Evolutionary conservation across 2,888 invertebrate species (phyloP).

Genomic region (Dichetophora obliterata): DNA sequence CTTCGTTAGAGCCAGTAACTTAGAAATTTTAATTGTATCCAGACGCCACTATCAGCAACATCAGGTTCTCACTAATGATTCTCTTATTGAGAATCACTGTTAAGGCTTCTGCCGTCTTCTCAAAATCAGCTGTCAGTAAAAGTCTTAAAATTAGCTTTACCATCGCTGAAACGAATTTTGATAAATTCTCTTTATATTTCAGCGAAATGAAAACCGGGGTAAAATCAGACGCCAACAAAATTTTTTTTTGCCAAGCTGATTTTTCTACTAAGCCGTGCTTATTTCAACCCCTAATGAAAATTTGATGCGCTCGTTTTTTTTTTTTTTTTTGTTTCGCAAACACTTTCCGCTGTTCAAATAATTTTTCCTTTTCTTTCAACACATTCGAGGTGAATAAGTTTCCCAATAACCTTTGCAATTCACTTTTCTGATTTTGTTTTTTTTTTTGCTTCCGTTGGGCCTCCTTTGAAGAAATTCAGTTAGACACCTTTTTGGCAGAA

Average conservation of each 20-base stretch:
- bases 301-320: conserved; percentile 25
- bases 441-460: neutral
- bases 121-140: neutral
- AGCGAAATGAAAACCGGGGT: neutral
- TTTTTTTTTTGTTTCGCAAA: neutral
- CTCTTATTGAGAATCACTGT: neutral
- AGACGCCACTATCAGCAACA: neutral
- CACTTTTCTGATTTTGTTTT: neutral
- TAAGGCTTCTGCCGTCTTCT: conserved; percentile 17
- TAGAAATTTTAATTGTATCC: neutral
- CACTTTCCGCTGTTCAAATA: neutral
- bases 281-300: conserved; percentile 30
- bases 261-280: neutral
- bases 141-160: conserved; percentile 46
- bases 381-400: neutral
- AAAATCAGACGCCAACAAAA: conserved; percentile 46
- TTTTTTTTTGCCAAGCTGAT: conserved; percentile 38
- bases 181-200: conserved; percentile 43
- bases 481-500: conserved; percentile 26
- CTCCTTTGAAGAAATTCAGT: conserved; percentile 21
- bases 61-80: neutral
- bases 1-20: conserved; percentile 41
- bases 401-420: neutral
- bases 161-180: conserved; percentile 49
- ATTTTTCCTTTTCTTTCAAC: conserved; percentile 16